Evolutionary conservation across 2,888 invertebrate genomes (phyloP).

Genomic region (Drosophila eohydei): DNA sequence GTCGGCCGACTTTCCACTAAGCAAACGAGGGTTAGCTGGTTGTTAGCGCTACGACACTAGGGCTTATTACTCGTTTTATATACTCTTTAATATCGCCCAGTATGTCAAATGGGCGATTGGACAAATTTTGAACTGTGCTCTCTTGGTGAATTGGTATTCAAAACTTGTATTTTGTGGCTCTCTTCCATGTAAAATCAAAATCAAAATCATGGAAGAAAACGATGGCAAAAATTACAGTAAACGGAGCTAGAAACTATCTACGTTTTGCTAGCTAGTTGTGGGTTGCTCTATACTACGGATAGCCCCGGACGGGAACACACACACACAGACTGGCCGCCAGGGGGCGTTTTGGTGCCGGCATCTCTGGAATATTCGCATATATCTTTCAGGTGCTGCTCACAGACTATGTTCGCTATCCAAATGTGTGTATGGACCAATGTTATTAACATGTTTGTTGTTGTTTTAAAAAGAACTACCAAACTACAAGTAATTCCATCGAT

Average conservation of each 20-base stretch:
- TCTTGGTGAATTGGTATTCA: constrained; percentile 50
- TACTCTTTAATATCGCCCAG: constrained; percentile 40
- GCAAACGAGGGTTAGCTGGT: constrained; percentile 28
- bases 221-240: constrained; percentile 20
- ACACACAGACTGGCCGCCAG: constrained; percentile 48
- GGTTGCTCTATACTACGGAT: constrained; percentile 31
- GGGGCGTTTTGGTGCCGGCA: constrained; percentile 55
- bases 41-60: constrained; percentile 22
- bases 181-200: constrained; percentile 39
- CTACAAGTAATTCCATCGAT: constrained; percentile 30
- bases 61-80: constrained; percentile 37
- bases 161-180: constrained; percentile 55
- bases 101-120: constrained; percentile 31
- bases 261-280: constrained; percentile 25
- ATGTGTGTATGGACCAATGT: constrained; percentile 36
- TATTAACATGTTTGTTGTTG: constrained; percentile 44
- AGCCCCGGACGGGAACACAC: constrained; percentile 42
- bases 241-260: constrained; percentile 20
- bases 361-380: constrained; percentile 64
- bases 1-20: constrained; percentile 2
- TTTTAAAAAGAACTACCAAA: constrained; percentile 40
- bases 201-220: constrained; percentile 25
- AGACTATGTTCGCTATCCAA: constrained; percentile 6
- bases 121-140: constrained; percentile 58
- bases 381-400: constrained; percentile 55